Evolutionary conservation across 2,797 vertebrate species (phyloP).

Genomic region (Glossophaga mutica): DNA sequence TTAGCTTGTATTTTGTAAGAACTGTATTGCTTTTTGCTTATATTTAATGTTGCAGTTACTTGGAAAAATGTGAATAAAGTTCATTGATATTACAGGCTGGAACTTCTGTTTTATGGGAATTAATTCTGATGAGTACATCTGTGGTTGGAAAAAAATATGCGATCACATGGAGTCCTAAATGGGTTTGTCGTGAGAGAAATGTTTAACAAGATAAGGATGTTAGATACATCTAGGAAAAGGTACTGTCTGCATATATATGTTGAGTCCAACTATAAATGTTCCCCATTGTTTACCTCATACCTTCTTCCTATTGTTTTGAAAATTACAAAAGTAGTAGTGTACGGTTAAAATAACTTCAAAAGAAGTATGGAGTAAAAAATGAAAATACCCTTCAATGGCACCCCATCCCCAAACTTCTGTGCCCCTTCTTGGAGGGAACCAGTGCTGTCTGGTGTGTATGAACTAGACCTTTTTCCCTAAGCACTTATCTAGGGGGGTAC

Average conservation of each 20-base stretch:
- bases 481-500: not conserved
- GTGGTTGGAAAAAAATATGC: not conserved
- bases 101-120: slow-evolving; percentile 14
- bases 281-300: not conserved
- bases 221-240: not conserved
- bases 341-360: not conserved
- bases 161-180: not conserved
- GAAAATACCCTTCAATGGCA: not conserved
- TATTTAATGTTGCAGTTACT: slow-evolving; percentile 70
- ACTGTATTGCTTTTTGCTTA: slow-evolving; percentile 75
- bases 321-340: not conserved
- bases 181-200: not conserved
- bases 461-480: not conserved
- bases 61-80: slow-evolving; percentile 77
- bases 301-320: not conserved
- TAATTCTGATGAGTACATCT: not conserved
- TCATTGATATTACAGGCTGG: not conserved
- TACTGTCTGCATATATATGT: not conserved
- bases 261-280: not conserved
- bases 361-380: not conserved
- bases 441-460: not conserved
- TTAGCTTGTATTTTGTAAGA: slow-evolving; percentile 72
- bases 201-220: not conserved
- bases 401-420: not conserved
- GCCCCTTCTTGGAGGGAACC: not conserved